These are phyloP conservation scores for Pandemis corylana DNA, from an alignment of 2,888 invertebrate species.

Conservation along the genomic window DNA sequence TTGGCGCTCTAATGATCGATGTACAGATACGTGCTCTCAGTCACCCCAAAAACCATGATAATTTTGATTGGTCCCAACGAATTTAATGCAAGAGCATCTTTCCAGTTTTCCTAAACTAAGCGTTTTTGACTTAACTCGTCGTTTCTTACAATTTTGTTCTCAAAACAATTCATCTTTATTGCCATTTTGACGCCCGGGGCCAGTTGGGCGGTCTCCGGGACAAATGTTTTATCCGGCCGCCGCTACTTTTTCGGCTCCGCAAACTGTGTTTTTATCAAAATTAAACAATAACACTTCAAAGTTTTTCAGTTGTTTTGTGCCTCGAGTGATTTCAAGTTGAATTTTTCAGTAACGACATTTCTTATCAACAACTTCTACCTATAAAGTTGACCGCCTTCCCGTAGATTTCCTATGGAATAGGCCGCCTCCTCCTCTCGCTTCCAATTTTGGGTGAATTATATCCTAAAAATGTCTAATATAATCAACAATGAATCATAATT, in stretches of 20 bases:
- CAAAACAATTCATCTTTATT: background rate
- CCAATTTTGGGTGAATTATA: too few relatives aligned
- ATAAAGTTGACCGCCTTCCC: too few relatives aligned
- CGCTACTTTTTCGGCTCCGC: background rate
- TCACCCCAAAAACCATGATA: too few relatives aligned
- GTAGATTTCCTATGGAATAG: too few relatives aligned
- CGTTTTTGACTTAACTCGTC: background rate
- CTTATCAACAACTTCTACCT: background rate
- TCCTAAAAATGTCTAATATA: too few relatives aligned
- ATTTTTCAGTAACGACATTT: background rate
- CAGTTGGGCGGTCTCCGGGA: background rate
- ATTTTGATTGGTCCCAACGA: too few relatives aligned
- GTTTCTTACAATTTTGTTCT: background rate
- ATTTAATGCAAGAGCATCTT: too few relatives aligned
- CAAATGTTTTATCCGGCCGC: background rate
- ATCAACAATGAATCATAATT: too few relatives aligned
- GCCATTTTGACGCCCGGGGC: background rate
- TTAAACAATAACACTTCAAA: background rate
- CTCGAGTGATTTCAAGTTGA: background rate
- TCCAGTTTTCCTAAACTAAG: background rate
- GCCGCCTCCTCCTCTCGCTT: too few relatives aligned
- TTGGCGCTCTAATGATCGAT: too few relatives aligned
- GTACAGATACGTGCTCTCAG: too few relatives aligned
- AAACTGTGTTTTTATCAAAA: background rate
- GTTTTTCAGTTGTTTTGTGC: background rate